Evolutionary conservation across 2,888 invertebrate genomes (phyloP), one percentile per base, ranked within the genome.

Genomic region (Microdon myrmicae): DNA sequence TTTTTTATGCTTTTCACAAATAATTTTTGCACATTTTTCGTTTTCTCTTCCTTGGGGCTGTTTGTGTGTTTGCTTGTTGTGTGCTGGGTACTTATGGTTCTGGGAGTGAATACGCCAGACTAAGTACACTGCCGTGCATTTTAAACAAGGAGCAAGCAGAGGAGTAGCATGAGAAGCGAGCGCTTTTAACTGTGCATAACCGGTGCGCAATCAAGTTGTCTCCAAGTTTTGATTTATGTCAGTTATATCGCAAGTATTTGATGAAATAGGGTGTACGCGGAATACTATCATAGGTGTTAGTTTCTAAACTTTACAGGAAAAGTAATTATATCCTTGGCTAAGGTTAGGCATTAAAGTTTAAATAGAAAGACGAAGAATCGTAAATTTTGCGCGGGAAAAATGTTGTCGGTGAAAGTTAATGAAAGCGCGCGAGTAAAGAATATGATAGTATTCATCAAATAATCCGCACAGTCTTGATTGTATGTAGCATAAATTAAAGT

Each of bases 181-280:
- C 60, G 66, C 55, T 61, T 67, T 68, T 64, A 64, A 58, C 49
- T 58, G 54, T 68, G 64, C 66, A 56, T 56, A 61, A 69, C 58
- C 69, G 68, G 67, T 58, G 47, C 49, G 70, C 69, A 71, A 71
- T 70, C 71, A 70, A 69, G 68, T 68, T 71, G 71, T 72, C 70
- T 68, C 70, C 68, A 68, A 69, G 69, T 67, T 69, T 71, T 71
- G 71, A 71, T 71, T 72, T 70, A 71, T 71, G 70, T 58, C 70
- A 71, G 71, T 71, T 68, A 68, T 68, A 58, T 51, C 60, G 67
- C 55, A 69, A 68, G 69, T 68, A 68, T 68, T 64, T 64, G 60
- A 66, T 44, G 67, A 58, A 39, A 48, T 53, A 55, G 68, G 51
- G 51, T 68, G 56, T 55, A 59, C 44, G 56, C 61, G 45, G 41